Evolutionary conservation across 53 echinoderm and acorn worm genomes (phyloP), one percentile per base, ranked within the genome.

Genomic region (Arbacia lixula): DNA sequence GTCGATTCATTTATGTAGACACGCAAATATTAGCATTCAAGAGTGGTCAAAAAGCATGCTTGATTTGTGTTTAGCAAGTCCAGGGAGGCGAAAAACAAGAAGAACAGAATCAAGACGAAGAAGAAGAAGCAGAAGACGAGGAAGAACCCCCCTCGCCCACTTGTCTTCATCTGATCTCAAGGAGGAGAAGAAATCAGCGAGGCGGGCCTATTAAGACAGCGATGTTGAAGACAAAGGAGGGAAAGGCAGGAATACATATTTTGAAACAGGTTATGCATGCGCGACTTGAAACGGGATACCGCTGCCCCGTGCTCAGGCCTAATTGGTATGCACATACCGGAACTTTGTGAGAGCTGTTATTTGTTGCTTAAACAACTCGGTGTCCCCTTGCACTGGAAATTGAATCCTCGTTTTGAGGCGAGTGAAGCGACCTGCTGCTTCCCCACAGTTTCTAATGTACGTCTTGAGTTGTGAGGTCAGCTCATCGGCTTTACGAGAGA

Each of bases 331-430:
- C 69, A 43, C 69, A 69, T 69, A 69, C 69, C 69, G 43, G 69
- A 69, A 69, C 69, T 69, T 69, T 69, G 69, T 69, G 29, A 43
- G 43, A 69, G 41, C 69, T 69, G 69, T 69, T 69, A 69, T 69
- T 69, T 69, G 46, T 74, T 74, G 74, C 32, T 74, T 74, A 74
- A 74, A 74, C 74, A 74, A 74, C 74, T 53, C 34, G 74, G 74
- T 74, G 74, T 74, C 54, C 9, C 8, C n/a, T 74, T 74, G 28
- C 74, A 33, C 74, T 53, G 30, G 74, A 53, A 69, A 69, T 16
- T 69, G 69, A 69, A 69, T 69, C 36, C 24, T n/a, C n/a, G n/a
- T n/a, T n/a, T n/a, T n/a, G n/a, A n/a, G n/a, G n/a, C n/a, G n/a
- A n/a, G n/a, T n/a, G n/a, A n/a, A n/a, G n/a, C n/a, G n/a, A n/a